Base-by-base conservation (phyloP, 2,888 invertebrate genomes). In the Dromius quadrimaculatus region DNA sequence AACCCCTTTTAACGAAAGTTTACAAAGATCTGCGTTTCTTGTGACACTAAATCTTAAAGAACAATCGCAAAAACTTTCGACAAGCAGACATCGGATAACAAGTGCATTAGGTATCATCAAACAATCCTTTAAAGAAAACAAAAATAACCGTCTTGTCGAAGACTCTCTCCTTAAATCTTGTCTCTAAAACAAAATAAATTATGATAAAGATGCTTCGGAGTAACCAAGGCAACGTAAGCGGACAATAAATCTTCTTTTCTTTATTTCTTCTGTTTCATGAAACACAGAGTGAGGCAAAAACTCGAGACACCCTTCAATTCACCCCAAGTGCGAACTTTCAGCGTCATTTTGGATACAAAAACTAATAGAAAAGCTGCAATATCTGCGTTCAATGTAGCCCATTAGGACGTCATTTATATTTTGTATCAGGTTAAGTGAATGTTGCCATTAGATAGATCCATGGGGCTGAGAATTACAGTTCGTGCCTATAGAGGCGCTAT, bases 151-250 rank as follows among this genome's bases (percentile, higher is more conserved):
- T n/a, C n/a, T n/a, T n/a, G n/a, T n/a, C n/a, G n/a, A n/a, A n/a
- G n/a, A 32, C 32, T 32, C 32, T 6, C 5, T 9, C 5, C 5
- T 9, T 28, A n/a, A 11, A 19, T 11, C 54, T 54, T 66, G 66
- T 66, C 66, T 41, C 54, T 57, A 28, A 38, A 66, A 54, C 54
- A 66, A 66, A 54, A 66, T 66, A 66, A 66, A 66, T 66, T 66
- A 66, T 66, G 54, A 66, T 66, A 66, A 66, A 66, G 66, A 66
- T 66, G 66, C 66, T 66, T 57, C 66, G 66, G 57, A 57, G 66
- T 66, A 23, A 28, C 57, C 38, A 66, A 23, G 17, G 66, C 54
- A 50, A 66, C 66, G 23, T 66, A 66, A 66, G 57, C 66, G 66
- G 17, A 38, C 54, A 54, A 66, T 66, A 66, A 66, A 66, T 66